These are phyloP conservation scores for Gyps fulvus DNA, from an alignment of 2,113 vertebrate genomes.

Conservation along the genomic window DNA sequence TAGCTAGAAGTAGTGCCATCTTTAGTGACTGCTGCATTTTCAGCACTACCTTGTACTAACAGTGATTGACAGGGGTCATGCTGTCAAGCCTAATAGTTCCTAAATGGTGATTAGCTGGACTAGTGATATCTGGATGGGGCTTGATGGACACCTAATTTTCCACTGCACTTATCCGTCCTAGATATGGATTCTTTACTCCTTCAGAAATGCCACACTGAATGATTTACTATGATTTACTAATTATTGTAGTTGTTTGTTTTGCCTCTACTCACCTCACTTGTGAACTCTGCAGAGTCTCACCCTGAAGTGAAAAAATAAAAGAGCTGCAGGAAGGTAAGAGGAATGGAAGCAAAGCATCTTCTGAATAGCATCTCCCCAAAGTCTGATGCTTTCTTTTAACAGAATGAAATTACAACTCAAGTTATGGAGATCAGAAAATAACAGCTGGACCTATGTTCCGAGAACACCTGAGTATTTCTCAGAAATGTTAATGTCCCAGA, in stretches of 20 bases:
- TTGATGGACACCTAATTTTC: not conserved
- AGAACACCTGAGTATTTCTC: not conserved
- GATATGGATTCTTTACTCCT: not conserved
- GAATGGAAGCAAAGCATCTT: not conserved
- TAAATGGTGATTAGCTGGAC: not conserved
- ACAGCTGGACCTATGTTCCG: not conserved
- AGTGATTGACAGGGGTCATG: constrained; percentile 26
- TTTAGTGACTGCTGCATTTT: constrained; percentile 51
- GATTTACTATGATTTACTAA: not conserved
- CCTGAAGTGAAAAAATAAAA: not conserved
- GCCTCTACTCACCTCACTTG: not conserved
- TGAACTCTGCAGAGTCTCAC: not conserved
- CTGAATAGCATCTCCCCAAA: not conserved
- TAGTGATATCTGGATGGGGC: not conserved
- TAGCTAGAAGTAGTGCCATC: constrained; percentile 21
- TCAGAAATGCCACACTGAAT: not conserved
- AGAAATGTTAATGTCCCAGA: not conserved
- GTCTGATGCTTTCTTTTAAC: not conserved
- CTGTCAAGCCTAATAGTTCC: not conserved
- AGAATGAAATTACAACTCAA: not conserved
- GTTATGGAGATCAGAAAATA: not conserved
- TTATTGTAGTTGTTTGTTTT: not conserved
- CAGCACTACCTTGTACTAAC: not conserved
- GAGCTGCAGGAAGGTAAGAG: not conserved
- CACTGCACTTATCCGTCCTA: not conserved